Evolutionary conservation across 2,797 vertebrate species (phyloP).

Genomic region (Orientallactaga sibirica): DNA sequence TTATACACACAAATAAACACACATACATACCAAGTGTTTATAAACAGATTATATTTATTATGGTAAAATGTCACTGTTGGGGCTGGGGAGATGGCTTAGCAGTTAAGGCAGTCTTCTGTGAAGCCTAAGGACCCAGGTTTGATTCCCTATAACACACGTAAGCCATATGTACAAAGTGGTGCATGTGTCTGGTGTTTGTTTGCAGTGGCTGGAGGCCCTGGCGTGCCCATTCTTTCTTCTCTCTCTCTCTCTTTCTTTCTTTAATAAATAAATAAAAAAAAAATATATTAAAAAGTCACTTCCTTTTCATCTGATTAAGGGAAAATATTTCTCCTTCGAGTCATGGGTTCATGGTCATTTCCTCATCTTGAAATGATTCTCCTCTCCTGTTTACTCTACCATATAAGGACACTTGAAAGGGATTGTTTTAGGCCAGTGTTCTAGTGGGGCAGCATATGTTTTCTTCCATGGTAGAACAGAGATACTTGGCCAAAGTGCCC

Average conservation of each 20-base stretch:
- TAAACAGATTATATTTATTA: conserved; percentile 70
- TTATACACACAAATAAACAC: not conserved
- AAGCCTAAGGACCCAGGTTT: no score
- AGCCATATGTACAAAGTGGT: no score
- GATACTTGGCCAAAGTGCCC: not conserved
- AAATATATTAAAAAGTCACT: no score
- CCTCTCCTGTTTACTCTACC: conserved; percentile 41
- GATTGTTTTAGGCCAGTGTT: not conserved
- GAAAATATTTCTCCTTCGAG: conserved; percentile 20
- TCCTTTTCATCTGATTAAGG: conserved; percentile 70
- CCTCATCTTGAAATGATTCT: conserved; percentile 78
- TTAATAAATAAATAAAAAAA: no score
- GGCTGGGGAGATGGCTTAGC: no score
- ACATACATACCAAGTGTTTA: conserved; percentile 32
- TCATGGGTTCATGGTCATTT: conserved; percentile 63
- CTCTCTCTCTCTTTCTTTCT: no score
- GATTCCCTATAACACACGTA: no score
- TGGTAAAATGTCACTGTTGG: conserved; percentile 64
- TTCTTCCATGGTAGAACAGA: conserved; percentile 38
- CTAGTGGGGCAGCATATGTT: not conserved
- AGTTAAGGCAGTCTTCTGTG: no score
- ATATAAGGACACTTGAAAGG: conserved; percentile 51
- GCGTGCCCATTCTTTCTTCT: no score
- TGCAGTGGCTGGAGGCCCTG: no score
- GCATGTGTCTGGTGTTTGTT: no score